Base-by-base conservation (phyloP, 2,888 invertebrate genomes). In the Osmoderma eremita region DNA sequence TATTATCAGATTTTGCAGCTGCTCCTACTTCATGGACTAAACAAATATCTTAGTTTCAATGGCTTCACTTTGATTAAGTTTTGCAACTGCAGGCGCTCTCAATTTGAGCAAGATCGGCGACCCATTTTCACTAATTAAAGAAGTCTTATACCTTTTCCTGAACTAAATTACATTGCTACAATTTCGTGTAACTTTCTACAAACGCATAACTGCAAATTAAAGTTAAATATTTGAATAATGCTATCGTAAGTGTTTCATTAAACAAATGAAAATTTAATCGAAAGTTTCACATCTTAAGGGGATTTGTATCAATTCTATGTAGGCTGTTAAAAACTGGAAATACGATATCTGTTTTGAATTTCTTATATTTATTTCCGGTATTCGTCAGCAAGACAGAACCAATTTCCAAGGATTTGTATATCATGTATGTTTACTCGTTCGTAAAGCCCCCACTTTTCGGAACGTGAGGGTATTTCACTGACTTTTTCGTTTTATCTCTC, bases 11-110 rank as follows among this genome's bases (percentile, higher is more conserved):
- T n/a, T n/a, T n/a, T n/a, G n/a, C n/a, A n/a, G n/a, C n/a, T 30
- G 6, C 30, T 30, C 30, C 8, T 30, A 30, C 10, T 30, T 30
- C 30, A 10, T 10, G 1, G 1, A 30, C 30, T 5, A 30, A 30
- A 30, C 30, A 30, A 10, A 4, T 30, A n/a, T 22, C n/a, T 22
- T 24, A 20, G n/a, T 24, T 13, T 50, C 22, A 50, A 50, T 50
- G 24, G 50, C 50, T 50, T 50, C 50, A 30, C 30, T 13, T 24
- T 50, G 24, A 50, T 50, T 50, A 22, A 50, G 22, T 24, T 50
- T 24, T 50, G 50, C n/a, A 22, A 13, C 24, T 50, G 24, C 24
- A 50, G n/a, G 24, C 50, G 8, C 10, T 50, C 12, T 12, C 17
- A 50, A 17, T 50, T 50, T 20, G 4, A 22, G 13, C 20, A 12